Evolutionary conservation across 2,797 vertebrate species (phyloP), one percentile per base, ranked within the genome.

Genomic region (Netta rufina): DNA sequence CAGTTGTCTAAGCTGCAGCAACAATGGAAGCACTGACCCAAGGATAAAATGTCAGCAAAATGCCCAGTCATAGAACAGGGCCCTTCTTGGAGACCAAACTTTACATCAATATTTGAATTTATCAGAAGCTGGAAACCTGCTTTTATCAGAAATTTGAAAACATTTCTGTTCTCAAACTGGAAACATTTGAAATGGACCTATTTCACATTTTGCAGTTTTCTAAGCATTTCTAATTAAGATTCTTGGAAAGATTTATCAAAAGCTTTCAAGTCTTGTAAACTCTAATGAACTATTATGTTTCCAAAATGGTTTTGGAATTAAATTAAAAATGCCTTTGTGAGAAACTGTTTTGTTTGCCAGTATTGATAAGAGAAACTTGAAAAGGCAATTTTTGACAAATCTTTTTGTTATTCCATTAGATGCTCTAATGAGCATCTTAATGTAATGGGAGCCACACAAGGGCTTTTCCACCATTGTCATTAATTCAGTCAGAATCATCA

Each of bases 11-110:
- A 85, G 89, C 30, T 66, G 70, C 51, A 49, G 70, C 36, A 86
- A 76, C 39, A 93, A 93, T 66, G 66, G 76, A 86, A 91, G 54
- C 73, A 81, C 54, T 91, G 94, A 95, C 73, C 87, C 15, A 0
- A 75, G 33, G 49, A 75, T 69, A 89, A 95, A 93, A 91, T 70
- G 66, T 33, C 82, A 80, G 75, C n/a, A 79, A 84, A 91, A 88
- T 70, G 79, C 76, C 38, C 54, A 41, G 72, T 49, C 62, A 43
- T 41, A 80, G 69, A 87, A 22, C 25, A 65, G 84, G 77, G 12
- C 5, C 22, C 33, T 94, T 92, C 62, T 71, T 66, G 51, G 30
- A 70, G 0, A 75, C 41, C 69, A 78, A 70, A 78, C 6, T 84
- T 80, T 12, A 36, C 30, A 72, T 43, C n/a, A 64, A 19, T 25